These are phyloP conservation scores for Mastacembelus armatus DNA, from an alignment of 2,797 vertebrate genomes.

Conservation along the genomic window DNA sequence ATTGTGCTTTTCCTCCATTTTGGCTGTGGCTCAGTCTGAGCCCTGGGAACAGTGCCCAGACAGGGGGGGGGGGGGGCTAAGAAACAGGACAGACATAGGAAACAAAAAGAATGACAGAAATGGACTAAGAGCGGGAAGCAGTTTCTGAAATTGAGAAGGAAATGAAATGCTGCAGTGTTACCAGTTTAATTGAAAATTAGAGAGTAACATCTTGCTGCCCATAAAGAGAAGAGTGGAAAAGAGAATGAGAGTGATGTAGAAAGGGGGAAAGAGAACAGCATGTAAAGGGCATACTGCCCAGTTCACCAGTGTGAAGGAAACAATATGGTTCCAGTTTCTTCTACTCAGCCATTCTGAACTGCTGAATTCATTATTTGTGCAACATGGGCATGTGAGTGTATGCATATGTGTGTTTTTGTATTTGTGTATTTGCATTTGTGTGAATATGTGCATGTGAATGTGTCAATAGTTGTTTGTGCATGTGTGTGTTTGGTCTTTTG, in stretches of 20 bases:
- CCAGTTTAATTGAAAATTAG: conserved; percentile 71
- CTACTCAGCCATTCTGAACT: conserved; percentile 73
- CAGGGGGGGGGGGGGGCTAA: conserved; percentile 66
- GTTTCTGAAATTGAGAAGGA: conserved; percentile 77
- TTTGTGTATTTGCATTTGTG: conserved; percentile 35
- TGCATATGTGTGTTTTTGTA: conserved; percentile 43
- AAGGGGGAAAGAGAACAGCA: conserved; percentile 50
- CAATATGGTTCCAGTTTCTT: conserved; percentile 79
- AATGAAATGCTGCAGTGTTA: conserved; percentile 69
- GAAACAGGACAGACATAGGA: conserved; percentile 79
- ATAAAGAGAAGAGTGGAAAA: conserved; percentile 52
- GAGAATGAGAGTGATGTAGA: conserved; percentile 56
- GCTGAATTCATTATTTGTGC: conserved; percentile 72
- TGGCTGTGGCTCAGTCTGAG: conserved; percentile 81
- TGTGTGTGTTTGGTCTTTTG: conserved; percentile 68
- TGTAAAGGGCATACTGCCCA: conserved; percentile 75
- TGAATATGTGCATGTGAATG: conserved; percentile 54
- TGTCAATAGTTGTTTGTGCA: no score
- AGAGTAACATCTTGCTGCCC: conserved; percentile 53
- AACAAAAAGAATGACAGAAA: conserved; percentile 76
- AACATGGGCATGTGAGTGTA: conserved; percentile 44
- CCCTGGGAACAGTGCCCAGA: conserved; percentile 82
- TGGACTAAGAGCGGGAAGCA: conserved; percentile 73
- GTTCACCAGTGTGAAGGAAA: conserved; percentile 76
- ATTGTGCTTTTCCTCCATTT: conserved; percentile 85